These are phyloP conservation scores for Rhea pennata DNA, from an alignment of 2,113 vertebrate species.

Conservation along the genomic window DNA sequence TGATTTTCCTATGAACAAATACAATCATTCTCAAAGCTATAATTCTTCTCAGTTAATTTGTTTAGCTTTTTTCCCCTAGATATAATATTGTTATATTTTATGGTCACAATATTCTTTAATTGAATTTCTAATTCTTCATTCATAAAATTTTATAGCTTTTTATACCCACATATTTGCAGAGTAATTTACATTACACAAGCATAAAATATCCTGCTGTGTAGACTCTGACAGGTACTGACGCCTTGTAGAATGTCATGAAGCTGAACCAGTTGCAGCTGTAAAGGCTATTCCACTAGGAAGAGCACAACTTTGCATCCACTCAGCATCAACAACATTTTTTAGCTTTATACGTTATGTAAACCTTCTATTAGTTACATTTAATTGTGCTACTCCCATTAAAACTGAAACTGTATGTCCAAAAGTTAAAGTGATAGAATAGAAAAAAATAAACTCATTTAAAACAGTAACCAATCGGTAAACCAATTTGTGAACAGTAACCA, in stretches of 20 bases:
- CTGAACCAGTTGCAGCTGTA: not conserved
- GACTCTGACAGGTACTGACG: not conserved
- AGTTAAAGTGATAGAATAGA: not conserved
- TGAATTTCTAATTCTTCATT: conserved; percentile 36
- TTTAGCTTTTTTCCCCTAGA: not conserved
- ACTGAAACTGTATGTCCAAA: not conserved
- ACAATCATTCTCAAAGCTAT: not conserved
- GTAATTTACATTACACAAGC: conserved; percentile 7
- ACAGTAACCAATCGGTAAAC: not conserved
- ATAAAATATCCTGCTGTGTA: conserved; percentile 26
- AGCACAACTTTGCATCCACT: conserved; percentile 2
- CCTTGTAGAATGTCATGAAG: conserved; percentile 41
- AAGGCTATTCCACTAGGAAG: not conserved
- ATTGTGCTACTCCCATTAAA: not conserved
- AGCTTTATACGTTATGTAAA: not conserved
- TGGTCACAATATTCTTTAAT: not conserved
- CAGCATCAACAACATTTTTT: not conserved
- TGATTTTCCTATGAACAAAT: not conserved
- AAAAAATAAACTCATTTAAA: not conserved
- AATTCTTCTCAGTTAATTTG: not conserved
- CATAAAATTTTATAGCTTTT: conserved; percentile 13
- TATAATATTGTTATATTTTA: conserved; percentile 24
- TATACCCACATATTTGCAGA: conserved; percentile 3
- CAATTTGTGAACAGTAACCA: too few species aligned
- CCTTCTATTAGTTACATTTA: not conserved